Conservation (phyloP, 2,888 invertebrate species). For the Trissoscelio sp. region DNA sequence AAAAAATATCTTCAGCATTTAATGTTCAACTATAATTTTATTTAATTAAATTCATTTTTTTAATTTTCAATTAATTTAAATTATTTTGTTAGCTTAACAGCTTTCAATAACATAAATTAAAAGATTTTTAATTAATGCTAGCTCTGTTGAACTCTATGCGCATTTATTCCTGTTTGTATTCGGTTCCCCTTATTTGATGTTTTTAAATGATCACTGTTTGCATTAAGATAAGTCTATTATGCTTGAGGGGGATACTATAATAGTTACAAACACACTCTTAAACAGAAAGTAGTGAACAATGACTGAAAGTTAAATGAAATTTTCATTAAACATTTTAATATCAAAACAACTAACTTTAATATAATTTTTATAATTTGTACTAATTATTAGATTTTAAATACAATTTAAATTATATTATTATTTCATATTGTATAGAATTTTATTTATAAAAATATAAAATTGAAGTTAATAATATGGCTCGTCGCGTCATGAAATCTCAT, state of each 20-base stretch:
- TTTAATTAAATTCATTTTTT: not conserved
- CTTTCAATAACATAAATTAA: slow-evolving; percentile 5
- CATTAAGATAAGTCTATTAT: slow-evolving; percentile 63
- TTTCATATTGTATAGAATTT: too few species aligned
- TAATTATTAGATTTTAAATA: too few species aligned
- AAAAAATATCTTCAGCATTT: too few species aligned
- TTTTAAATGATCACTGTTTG: slow-evolving; percentile 67
- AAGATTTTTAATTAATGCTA: slow-evolving; percentile 31
- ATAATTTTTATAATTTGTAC: too few species aligned
- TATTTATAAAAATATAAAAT: too few species aligned
- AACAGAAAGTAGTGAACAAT: slow-evolving; percentile 52
- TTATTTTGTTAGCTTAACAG: not conserved
- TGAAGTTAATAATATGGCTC: too few species aligned
- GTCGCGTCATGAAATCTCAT: slow-evolving; percentile 8
- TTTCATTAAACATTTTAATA: slow-evolving; percentile 20
- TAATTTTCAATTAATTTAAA: not conserved
- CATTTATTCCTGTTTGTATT: slow-evolving; percentile 54
- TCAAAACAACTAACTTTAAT: too few species aligned
- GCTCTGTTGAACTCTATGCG: slow-evolving; percentile 21
- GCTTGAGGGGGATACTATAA: slow-evolving; percentile 63
- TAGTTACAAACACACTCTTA: slow-evolving; percentile 55
- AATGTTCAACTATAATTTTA: too few species aligned
- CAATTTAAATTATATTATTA: too few species aligned
- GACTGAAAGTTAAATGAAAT: slow-evolving; percentile 45
- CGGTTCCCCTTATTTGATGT: slow-evolving; percentile 57